phyloP scores from a whole-genome alignment of 1,140 invertebrate species.

The Dinoponera quadriceps region DNA sequence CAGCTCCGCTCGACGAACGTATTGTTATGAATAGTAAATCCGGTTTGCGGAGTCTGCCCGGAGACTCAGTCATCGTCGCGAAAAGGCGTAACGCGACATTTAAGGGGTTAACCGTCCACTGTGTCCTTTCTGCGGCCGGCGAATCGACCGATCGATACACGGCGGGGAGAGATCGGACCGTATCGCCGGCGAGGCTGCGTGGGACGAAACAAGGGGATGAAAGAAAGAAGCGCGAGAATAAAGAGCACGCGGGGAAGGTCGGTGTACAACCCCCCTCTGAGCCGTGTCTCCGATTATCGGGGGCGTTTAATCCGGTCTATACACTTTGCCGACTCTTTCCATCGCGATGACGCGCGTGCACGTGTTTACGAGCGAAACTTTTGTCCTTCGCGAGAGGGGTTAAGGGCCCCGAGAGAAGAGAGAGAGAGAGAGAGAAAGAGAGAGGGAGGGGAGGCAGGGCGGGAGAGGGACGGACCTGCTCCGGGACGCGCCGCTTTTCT shows the following conservation, averaged over 20 bases:
- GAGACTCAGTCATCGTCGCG: background rate
- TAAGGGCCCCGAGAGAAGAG: constrained; percentile 34
- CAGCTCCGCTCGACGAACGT: background rate
- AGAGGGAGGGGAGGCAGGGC: too few relatives aligned
- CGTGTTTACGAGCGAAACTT: constrained; percentile 45
- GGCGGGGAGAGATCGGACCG: background rate
- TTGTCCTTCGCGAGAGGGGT: constrained; percentile 48
- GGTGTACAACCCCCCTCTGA: too few relatives aligned
- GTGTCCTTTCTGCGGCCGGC: background rate
- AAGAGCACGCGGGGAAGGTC: background rate
- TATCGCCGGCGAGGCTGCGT: background rate
- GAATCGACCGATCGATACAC: background rate
- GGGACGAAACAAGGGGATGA: background rate
- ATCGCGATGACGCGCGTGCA: background rate
- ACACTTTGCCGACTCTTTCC: constrained; percentile 44
- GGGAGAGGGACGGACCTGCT: background rate
- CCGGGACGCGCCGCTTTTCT: constrained; percentile 5
- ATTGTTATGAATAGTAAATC: background rate
- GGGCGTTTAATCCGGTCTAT: constrained; percentile 40
- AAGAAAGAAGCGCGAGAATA: constrained; percentile 23
- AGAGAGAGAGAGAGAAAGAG: too few relatives aligned
- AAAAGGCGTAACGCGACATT: background rate
- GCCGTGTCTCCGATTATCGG: constrained; percentile 27
- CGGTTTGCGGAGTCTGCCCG: background rate
- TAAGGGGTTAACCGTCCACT: constrained; percentile 1